phyloP scores from a whole-genome alignment of 2,797 vertebrate genomes.

The Novumbra hubbsi region DNA sequence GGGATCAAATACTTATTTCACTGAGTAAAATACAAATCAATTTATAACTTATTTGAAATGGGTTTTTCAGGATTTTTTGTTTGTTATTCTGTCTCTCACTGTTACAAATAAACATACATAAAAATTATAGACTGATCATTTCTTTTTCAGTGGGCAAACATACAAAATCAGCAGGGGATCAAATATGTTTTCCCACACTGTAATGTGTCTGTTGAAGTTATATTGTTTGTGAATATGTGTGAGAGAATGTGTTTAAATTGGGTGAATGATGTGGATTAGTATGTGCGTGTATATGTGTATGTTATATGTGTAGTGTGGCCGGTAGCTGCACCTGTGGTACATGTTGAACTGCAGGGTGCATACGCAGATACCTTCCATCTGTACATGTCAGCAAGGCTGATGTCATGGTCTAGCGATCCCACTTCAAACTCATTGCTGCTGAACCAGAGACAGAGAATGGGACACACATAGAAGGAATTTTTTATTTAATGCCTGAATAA shows the following conservation, averaged over 20 bases:
- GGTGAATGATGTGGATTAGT: not conserved
- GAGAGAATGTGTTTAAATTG: not conserved
- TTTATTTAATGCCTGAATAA: not conserved
- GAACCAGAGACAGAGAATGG: constrained; percentile 3
- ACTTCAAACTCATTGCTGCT: constrained; percentile 84
- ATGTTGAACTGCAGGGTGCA: constrained; percentile 90
- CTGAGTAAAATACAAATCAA: too few species aligned
- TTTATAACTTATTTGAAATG: too few species aligned
- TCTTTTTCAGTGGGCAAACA: too few species aligned
- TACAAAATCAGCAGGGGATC: too few species aligned
- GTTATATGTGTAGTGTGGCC: constrained; percentile 6
- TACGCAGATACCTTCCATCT: constrained; percentile 90
- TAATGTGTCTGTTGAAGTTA: not conserved
- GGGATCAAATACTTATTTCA: too few species aligned
- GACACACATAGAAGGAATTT: not conserved
- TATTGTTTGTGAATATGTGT: not conserved
- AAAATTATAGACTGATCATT: too few species aligned
- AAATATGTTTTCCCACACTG: too few species aligned
- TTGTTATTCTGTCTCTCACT: too few species aligned
- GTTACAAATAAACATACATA: too few species aligned
- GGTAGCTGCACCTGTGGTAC: constrained; percentile 78
- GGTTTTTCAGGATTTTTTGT: too few species aligned
- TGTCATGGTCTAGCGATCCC: constrained; percentile 71
- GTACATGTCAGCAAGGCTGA: constrained; percentile 87
- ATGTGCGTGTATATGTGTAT: not conserved